Percentiles rank a stretch among this genome's conserved stretches.
These are phyloP conservation scores for Chironomus striatipennis DNA, from an alignment of 1,140 invertebrate species.

Conservation along the genomic window DNA sequence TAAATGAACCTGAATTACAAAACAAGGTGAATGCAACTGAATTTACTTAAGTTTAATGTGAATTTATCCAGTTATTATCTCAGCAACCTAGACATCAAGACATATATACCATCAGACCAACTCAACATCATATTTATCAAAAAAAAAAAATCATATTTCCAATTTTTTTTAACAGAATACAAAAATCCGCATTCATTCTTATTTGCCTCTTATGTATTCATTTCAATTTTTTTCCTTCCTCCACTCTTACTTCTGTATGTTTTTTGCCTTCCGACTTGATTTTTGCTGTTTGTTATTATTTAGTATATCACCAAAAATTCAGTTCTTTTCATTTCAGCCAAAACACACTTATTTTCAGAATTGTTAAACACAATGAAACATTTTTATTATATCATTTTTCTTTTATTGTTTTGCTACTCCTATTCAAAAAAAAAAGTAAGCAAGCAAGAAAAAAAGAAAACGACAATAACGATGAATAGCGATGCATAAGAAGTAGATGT, in stretches of 20 bases:
- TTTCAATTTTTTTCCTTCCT: neutral
- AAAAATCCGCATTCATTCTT: too few species aligned
- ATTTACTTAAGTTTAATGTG: too few species aligned
- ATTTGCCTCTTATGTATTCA: neutral
- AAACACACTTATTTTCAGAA: slow-evolving; percentile 1
- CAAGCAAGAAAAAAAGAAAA: too few species aligned
- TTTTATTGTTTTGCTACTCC: neutral
- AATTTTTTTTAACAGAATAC: too few species aligned
- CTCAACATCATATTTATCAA: too few species aligned
- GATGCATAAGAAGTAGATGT: neutral
- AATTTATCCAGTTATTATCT: too few species aligned
- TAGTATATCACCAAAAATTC: neutral
- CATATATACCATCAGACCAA: too few species aligned
- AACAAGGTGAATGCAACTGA: too few species aligned
- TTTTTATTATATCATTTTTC: slow-evolving; percentile 15
- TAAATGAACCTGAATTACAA: too few species aligned
- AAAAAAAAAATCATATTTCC: too few species aligned
- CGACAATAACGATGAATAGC: neutral
- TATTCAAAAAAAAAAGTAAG: neutral
- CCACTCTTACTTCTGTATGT: neutral
- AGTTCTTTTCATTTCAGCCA: neutral
- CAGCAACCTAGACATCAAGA: too few species aligned
- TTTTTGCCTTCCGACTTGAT: neutral
- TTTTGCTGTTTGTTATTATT: neutral
- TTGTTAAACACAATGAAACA: slow-evolving; percentile 13